Evolutionary conservation across 2,888 invertebrate genomes (phyloP).

Genomic region (Notodonta dromedarius): DNA sequence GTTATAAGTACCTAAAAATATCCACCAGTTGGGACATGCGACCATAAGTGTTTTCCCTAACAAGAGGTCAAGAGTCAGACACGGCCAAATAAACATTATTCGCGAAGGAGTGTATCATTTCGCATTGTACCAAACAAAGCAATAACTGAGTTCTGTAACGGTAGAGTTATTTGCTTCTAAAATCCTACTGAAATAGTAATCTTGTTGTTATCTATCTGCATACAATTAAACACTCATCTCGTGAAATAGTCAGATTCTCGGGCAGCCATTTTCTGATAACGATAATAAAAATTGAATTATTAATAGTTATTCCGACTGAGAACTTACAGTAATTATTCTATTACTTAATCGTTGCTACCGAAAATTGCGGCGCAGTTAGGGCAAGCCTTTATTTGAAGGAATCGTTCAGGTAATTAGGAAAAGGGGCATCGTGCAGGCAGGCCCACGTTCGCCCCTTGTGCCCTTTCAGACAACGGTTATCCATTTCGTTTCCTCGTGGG

Average conservation of each 20-base stretch:
- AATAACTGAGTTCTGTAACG: no score
- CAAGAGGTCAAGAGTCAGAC: constrained; percentile 5
- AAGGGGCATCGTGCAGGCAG: constrained; percentile 53
- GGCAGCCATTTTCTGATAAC: no score
- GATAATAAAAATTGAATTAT: no score
- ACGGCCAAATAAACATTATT: constrained; percentile 3
- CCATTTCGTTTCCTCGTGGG: constrained; percentile 72
- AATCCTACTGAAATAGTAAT: no score
- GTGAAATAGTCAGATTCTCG: no score
- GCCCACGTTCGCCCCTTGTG: constrained; percentile 62
- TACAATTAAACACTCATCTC: no score
- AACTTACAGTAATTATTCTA: background rate
- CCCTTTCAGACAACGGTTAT: constrained; percentile 76
- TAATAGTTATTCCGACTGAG: no score
- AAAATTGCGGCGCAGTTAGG: constrained; percentile 27
- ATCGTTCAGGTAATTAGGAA: constrained; percentile 61
- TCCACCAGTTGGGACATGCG: constrained; percentile 4
- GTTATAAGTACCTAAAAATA: background rate
- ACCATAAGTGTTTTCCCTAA: constrained; percentile 2
- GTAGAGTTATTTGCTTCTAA: no score
- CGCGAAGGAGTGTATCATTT: background rate
- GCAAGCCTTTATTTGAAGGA: constrained; percentile 38
- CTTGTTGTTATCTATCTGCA: no score
- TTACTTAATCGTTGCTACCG: constrained; percentile 15
- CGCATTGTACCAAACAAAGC: no score